These are phyloP conservation scores for Neogobius melanostomus DNA, from an alignment of 2,113 vertebrate genomes.

Conservation along the genomic window DNA sequence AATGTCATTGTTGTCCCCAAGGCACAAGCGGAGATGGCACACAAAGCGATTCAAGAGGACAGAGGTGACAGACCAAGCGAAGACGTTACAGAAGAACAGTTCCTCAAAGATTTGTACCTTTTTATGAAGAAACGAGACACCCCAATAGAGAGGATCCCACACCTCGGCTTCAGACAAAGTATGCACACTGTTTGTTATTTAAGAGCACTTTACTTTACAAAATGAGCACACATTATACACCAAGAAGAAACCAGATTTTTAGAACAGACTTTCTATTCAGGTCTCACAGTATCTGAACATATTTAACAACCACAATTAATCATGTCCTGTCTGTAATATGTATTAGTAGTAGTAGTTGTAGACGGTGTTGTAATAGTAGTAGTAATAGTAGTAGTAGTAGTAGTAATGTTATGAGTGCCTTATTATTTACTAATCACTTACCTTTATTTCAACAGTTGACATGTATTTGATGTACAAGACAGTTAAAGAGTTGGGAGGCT, in stretches of 20 bases:
- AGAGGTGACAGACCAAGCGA: constrained; percentile 19
- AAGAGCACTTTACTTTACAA: neutral
- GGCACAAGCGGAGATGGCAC: constrained; percentile 38
- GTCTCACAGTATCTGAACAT: neutral
- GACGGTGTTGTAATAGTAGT: no score
- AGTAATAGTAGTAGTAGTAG: no score
- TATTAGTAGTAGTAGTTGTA: no score
- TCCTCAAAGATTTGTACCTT: constrained; percentile 74
- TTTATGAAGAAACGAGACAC: constrained; percentile 78
- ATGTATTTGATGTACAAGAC: constrained; percentile 77
- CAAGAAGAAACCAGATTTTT: no score
- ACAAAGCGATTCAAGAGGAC: constrained; percentile 17
- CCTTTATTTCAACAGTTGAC: constrained; percentile 67
- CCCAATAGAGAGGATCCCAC: constrained; percentile 78
- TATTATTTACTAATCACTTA: neutral
- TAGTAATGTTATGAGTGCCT: no score
- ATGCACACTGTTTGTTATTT: constrained; percentile 8
- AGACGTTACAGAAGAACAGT: constrained; percentile 62
- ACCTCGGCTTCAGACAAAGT: constrained; percentile 82
- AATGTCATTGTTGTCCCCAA: constrained; percentile 8
- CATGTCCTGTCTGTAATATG: no score
- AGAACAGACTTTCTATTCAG: neutral
- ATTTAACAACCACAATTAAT: neutral
- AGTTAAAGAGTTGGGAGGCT: constrained; percentile 73
- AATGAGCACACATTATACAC: no score